phyloP scores from a whole-genome alignment of 2,888 invertebrate genomes.

The Xanthorhoe spadicearia region DNA sequence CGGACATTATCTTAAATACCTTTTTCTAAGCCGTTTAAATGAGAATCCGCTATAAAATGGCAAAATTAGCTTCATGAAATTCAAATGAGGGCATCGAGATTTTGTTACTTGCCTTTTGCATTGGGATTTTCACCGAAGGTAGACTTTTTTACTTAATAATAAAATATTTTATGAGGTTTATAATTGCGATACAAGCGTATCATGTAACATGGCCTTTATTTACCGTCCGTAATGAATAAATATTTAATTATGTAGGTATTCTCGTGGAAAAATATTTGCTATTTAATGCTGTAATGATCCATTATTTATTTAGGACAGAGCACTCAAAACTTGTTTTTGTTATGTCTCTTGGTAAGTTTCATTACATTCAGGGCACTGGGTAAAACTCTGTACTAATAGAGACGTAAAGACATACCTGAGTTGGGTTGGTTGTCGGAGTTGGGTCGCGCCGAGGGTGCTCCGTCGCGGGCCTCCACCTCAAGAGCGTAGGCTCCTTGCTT shows the following conservation, averaged over 20 bases:
- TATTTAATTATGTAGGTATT: slow-evolving; percentile 23
- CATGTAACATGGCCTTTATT: slow-evolving; percentile 26
- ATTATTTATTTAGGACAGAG: slow-evolving; percentile 40
- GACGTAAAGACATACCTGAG: slow-evolving; percentile 88
- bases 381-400: slow-evolving; percentile 9
- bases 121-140: slow-evolving; percentile 15
- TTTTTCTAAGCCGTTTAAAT: slow-evolving; percentile 45
- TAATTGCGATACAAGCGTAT: slow-evolving; percentile 26
- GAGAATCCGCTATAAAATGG: slow-evolving; percentile 39
- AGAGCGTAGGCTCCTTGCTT: slow-evolving; percentile 98
- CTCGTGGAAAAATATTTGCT: slow-evolving; percentile 28
- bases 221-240: slow-evolving; percentile 27
- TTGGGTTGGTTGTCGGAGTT: slow-evolving; percentile 97
- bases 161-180: slow-evolving; percentile 8
- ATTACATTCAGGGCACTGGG: slow-evolving; percentile 18
- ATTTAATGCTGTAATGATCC: slow-evolving; percentile 27
- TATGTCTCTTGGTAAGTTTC: slow-evolving; percentile 20
- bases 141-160: neutral
- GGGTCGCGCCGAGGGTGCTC: slow-evolving; percentile 97
- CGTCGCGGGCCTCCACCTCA: slow-evolving; percentile 98
- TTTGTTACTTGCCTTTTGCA: slow-evolving; percentile 13
- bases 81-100: slow-evolving; percentile 29
- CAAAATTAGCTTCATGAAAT: slow-evolving; percentile 41
- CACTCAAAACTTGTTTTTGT: slow-evolving; percentile 26
- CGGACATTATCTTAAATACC: slow-evolving; percentile 55